Evolutionary conservation across 1,140 invertebrate species (phyloP), one percentile per base, ranked within the genome.

Genomic region (Brachionus koreanus): DNA sequence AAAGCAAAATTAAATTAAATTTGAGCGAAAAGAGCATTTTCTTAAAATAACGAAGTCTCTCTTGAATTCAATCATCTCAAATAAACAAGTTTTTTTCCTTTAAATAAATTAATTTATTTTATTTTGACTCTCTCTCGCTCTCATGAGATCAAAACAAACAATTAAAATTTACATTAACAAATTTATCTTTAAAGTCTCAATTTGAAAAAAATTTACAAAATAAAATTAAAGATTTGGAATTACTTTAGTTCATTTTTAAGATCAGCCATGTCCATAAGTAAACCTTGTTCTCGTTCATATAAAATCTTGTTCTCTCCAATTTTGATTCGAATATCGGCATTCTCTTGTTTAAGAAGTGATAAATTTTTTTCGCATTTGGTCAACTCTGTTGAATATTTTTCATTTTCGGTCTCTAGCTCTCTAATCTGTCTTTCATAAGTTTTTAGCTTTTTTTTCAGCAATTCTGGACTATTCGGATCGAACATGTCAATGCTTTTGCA

Each of bases 231-330:
- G 19, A 4, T 1, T 25, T 29, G 12, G 5, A 67, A 37, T 35
- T 46, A 74, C 69, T 74, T 74, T 10, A 74, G 12, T 46, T 74
- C 69, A 74, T 74, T 74, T 46, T 74, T 74, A 12, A 74, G 42
- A 43, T 74, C 42, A 29, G 42, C 69, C 37, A 74, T 13, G 12
- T 74, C 69, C 9, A 74, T 35, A 5, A 74, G 25, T 19, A 74
- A 25, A 29, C 43, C 33, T 46, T 74, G 69, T 74, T 74, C 69
- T 29, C 69, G 6, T 74, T 74, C 69, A 25, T 46, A 46, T 25
- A 74, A 74, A 29, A 74, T 74, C 6, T 74, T 74, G 25, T 74
- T 74, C 19, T 74, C 69, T 12, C 43, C 43, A 35, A 74, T 29
- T 29, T 74, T 74, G 10, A 5, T 25, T 25, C 42, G 39, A 25